Base-by-base conservation (phyloP, 2,888 invertebrate species). In the Cylloceria caligata region DNA sequence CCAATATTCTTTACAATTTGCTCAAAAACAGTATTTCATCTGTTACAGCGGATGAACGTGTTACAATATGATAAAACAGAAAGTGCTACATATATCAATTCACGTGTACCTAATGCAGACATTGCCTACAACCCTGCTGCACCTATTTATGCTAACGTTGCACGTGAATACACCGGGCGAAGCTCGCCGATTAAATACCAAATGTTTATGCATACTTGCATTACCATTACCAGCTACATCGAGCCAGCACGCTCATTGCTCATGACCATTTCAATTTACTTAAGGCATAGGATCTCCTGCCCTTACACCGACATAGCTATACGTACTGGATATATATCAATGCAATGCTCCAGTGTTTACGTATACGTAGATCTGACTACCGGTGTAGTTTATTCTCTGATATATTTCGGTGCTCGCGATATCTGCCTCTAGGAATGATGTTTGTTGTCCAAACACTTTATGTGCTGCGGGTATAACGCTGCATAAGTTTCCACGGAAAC, bases 181-280 rank as follows among this genome's bases (percentile, higher is more conserved):
- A 42, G 71, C 65, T 49, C 55, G 49, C 71, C 71, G 71, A 72
- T 78, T 78, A 81, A 81, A 78, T 75, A 67, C 21, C 60, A 75
- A 82, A 82, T 82, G 71, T 79, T 79, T 79, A 75, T 79, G 74
- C 82, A 82, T 79, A 74, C 71, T 82, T 79, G 78, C 65, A 82
- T 82, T 55, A 82, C 60, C 73, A 42, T 52, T 55, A 64, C 47
- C 39, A 49, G 36, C 64, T 74, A 45, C 34, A 64, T 52, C 24
- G 9, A 67, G 27, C 71, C 34, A 62, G 27, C 45, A 34, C 36
- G 9, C 49, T 36, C 45, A 7, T 7, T 64, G 47, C 36, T 69
- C 68, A 27, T 21, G 45, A 45, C 52, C 65, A 24, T 55, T 64
- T 57, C 42, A 30, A 57, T 45, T 71, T 42, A 71, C 57, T 42